Percentiles rank a stretch among this genome's conserved stretches.
Evolutionary conservation across 2,888 invertebrate genomes (phyloP).

Genomic region (Meliscaeva auricollis): DNA sequence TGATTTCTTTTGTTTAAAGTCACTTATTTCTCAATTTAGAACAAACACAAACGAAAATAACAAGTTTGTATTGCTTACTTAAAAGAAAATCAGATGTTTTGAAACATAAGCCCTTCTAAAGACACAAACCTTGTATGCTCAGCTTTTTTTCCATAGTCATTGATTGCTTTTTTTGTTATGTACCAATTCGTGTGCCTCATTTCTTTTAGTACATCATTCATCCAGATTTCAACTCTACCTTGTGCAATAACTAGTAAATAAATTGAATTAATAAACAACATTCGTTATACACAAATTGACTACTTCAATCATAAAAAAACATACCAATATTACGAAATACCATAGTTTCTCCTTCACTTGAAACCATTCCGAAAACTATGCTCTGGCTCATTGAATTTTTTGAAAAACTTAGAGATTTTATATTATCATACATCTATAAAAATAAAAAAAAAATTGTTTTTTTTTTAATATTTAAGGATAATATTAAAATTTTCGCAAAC

Average conservation of each 20-base stretch:
- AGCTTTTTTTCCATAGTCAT: conserved; percentile 92
- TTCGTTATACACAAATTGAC: not conserved
- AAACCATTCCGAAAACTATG: conserved; percentile 92
- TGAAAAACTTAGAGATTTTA: conserved; percentile 89
- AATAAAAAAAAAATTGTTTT: too few relatives aligned
- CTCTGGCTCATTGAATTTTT: conserved; percentile 88
- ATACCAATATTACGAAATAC: conserved; percentile 88
- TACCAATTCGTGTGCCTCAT: conserved; percentile 94
- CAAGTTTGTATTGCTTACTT: too few relatives aligned
- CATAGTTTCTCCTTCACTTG: conserved; percentile 95
- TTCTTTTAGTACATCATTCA: conserved; percentile 92
- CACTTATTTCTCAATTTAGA: too few relatives aligned
- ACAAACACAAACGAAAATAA: too few relatives aligned
- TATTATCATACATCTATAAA: conserved; percentile 95
- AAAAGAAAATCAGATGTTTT: too few relatives aligned
- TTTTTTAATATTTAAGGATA: too few relatives aligned
- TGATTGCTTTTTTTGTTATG: conserved; percentile 94
- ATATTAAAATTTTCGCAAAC: too few relatives aligned
- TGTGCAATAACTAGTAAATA: conserved; percentile 87
- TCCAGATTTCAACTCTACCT: conserved; percentile 96
- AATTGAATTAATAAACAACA: not conserved
- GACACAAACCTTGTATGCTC: conserved; percentile 85
- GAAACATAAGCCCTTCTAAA: too few relatives aligned
- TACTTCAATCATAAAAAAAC: not conserved
- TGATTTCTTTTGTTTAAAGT: too few relatives aligned